These are phyloP conservation scores for Anisognathus igniventris DNA, from an alignment of 2,797 vertebrate genomes.

Conservation along the genomic window DNA sequence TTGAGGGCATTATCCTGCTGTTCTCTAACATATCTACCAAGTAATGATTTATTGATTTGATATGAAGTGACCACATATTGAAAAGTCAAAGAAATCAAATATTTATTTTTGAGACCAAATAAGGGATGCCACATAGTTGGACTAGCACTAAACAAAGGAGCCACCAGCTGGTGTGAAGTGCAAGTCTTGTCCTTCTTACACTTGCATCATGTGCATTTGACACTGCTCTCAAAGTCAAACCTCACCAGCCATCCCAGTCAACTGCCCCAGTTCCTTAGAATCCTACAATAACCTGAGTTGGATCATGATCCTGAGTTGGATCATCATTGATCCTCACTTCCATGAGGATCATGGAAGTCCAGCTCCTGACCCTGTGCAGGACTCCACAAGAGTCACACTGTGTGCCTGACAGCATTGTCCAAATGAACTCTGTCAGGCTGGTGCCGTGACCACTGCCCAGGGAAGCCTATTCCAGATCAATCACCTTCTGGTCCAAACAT, in stretches of 20 bases:
- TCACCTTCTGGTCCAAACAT: not conserved
- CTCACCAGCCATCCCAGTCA: not conserved
- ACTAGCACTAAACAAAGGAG: not conserved
- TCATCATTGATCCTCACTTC: too few species aligned
- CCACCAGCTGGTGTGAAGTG: not conserved
- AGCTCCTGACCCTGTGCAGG: not conserved
- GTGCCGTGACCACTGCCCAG: not conserved
- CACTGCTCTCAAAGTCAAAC: not conserved
- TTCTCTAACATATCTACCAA: not conserved
- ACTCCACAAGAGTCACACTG: accelerated
- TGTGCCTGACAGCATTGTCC: not conserved
- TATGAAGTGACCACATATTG: not conserved
- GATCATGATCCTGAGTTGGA: not conserved
- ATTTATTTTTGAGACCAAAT: not conserved
- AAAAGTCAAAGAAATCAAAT: not conserved
- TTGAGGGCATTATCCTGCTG: not conserved
- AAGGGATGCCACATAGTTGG: not conserved
- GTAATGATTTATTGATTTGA: too few species aligned
- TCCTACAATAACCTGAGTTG: not conserved
- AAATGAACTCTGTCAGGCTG: accelerated
- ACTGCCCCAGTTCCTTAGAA: not conserved
- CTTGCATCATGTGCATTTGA: not conserved
- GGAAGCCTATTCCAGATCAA: not conserved
- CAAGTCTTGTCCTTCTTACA: not conserved
- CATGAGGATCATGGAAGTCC: accelerated